These are phyloP conservation scores for Helleia helle DNA, from an alignment of 2,888 invertebrate genomes.

Conservation along the genomic window DNA sequence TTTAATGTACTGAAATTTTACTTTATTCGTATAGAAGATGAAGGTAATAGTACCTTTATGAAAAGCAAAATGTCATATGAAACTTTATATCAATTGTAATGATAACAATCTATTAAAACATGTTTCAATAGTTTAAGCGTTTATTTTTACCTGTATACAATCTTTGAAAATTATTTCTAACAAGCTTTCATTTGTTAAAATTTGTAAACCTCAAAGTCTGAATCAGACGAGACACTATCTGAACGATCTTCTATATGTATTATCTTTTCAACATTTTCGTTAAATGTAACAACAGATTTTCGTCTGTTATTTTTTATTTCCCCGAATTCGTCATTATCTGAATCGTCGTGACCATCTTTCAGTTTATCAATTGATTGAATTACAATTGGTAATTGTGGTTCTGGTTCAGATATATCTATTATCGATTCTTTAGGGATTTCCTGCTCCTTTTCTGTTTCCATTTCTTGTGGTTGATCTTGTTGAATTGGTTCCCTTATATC, in stretches of 20 bases:
- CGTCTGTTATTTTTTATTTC: constrained; percentile 39
- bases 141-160: too few species aligned
- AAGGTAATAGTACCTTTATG: too few species aligned
- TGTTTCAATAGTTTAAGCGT: too few species aligned
- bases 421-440: constrained; percentile 30
- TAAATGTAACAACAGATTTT: constrained; percentile 71
- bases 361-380: constrained; percentile 61
- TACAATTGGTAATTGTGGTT: constrained; percentile 39
- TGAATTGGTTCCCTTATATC: constrained; percentile 28
- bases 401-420: constrained; percentile 32
- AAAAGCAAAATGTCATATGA: too few species aligned
- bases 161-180: background rate
- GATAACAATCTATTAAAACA: too few species aligned
- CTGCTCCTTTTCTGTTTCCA: background rate
- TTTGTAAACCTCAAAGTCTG: constrained; percentile 40
- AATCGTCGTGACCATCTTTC: constrained; percentile 44
- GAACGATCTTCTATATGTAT: constrained; percentile 60
- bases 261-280: constrained; percentile 69
- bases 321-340: constrained; percentile 57
- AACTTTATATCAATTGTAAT: too few species aligned
- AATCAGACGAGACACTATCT: constrained; percentile 25
- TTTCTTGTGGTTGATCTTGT: constrained; percentile 19
- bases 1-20: too few species aligned
- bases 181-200: constrained; percentile 31
- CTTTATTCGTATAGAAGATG: too few species aligned